Evolutionary conservation across 2,797 vertebrate species (phyloP).

Genomic region (Sebastes oblongus): DNA sequence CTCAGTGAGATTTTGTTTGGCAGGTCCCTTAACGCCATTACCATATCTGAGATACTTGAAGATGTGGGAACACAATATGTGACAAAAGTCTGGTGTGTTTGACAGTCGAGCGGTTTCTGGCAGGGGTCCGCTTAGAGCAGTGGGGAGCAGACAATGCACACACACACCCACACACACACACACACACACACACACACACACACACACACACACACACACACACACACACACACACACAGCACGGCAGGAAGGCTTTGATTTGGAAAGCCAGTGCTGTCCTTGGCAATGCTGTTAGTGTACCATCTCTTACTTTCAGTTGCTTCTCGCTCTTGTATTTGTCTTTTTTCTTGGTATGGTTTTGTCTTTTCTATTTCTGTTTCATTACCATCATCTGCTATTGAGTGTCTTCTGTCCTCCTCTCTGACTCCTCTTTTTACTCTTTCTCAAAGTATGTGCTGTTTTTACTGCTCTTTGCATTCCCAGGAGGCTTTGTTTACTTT

Average conservation of each 20-base stretch:
- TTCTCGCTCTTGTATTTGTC: conserved; percentile 3
- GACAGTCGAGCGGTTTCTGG: conserved; percentile 40
- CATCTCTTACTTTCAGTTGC: conserved; percentile 17
- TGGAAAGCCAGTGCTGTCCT: conserved; percentile 24
- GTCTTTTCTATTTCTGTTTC: conserved; percentile 6
- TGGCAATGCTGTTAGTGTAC: conserved; percentile 6
- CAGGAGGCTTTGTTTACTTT: background rate
- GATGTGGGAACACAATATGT: conserved; percentile 23
- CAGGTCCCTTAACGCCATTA: background rate
- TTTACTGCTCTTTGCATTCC: background rate
- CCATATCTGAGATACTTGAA: conserved; percentile 15
- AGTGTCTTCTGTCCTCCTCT: background rate
- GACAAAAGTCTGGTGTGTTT: conserved; percentile 46
- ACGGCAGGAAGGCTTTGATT: conserved; percentile 53
- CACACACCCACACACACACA: background rate
- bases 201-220: background rate
- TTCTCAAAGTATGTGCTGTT: background rate
- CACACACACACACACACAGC: conserved; percentile 17
- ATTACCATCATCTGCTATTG: background rate
- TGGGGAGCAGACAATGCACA: conserved; percentile 11
- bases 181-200: background rate
- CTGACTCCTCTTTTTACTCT: background rate
- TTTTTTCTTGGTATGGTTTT: background rate
- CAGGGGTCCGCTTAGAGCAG: conserved; percentile 40
- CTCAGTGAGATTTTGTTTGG: conserved; percentile 1